Evolutionary conservation across 2,797 vertebrate species (phyloP), one percentile per base, ranked within the genome.

Genomic region (Parauchenoglanis ngamensis): DNA sequence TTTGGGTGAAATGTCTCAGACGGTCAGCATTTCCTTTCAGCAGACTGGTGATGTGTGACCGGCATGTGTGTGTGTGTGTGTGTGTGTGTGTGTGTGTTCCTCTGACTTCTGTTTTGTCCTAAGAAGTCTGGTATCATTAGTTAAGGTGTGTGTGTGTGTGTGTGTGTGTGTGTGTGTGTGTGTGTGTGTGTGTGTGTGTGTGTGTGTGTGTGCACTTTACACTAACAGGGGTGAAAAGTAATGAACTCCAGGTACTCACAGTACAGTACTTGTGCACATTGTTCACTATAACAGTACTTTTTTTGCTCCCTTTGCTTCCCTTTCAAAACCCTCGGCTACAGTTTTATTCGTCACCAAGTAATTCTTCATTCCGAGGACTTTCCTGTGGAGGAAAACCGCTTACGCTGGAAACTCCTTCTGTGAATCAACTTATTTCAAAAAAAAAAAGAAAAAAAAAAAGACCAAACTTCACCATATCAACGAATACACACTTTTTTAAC

Each of bases 1-100:
- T 52, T 52, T 49, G 44, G 61, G 73, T 85, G 40, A 87, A 79
- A 87, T 82, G 82, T 72, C 75, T 40, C 75, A 87, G 87, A 87
- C 82, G 76, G 72, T 84, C 63, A 70, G 63, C 75, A 87, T 19
- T 84, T 87, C 87, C 87, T 84, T 73, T 79, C 23, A 78, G 72
- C 75, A 84, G 82, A 57, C 63, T 79, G 65, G 52, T 61, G 72
- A 87, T 70, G 31, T 40, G 67, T 89, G 28, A 80, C 76, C 7
- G 31, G 49, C 35, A 12, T 77, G 65, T 81, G 78, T 84, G 61
- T 80, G 77, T 63, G 49, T 61, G 78, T 61, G 75, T 54, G 75
- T 49, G 44, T 44, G 72, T 81, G n/a, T 25, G 54, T 88, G 35
- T 65, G 75, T 59, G 85, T 70, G 59, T 28, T 46, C 7, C 40